Percentiles rank a stretch among this genome's conserved stretches.
Evolutionary conservation across 2,888 invertebrate species (phyloP).

Genomic region (Drosophila lutescens): DNA sequence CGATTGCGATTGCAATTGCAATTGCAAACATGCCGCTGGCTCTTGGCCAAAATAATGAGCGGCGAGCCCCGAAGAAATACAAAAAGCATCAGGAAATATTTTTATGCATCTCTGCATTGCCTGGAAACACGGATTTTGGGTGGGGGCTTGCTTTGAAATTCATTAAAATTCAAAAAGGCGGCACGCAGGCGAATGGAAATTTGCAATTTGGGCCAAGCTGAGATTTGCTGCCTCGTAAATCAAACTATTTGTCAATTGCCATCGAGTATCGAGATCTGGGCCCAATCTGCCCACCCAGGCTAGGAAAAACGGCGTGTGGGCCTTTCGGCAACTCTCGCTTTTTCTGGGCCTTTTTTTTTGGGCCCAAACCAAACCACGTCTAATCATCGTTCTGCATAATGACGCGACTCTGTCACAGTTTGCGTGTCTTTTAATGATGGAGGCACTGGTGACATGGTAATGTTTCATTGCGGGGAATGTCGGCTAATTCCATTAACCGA

Average conservation of each 20-base stretch:
- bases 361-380: constrained; percentile 10
- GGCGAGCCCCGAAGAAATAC: constrained; percentile 7
- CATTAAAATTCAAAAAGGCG: constrained; percentile 58
- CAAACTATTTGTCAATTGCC: constrained; percentile 65
- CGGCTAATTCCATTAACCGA: constrained; percentile 35
- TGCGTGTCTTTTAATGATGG: constrained; percentile 59
- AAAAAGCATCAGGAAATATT: constrained; percentile 30
- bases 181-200: constrained; percentile 54
- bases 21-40: constrained; percentile 41
- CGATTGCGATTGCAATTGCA: constrained; percentile 30
- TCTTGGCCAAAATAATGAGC: constrained; percentile 37
- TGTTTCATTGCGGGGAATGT: constrained; percentile 22
- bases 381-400: constrained; percentile 26
- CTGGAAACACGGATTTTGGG: constrained; percentile 4
- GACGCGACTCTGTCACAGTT: constrained; percentile 51
- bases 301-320: constrained; percentile 26
- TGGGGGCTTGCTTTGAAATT: constrained; percentile 11
- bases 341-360: neutral
- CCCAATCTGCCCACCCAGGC: constrained; percentile 16
- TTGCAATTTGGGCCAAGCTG: constrained; percentile 65
- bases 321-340: constrained; percentile 21
- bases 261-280: constrained; percentile 26
- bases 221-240: constrained; percentile 65
- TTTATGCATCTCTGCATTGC: constrained; percentile 32
- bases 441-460: constrained; percentile 27